Base-by-base conservation (phyloP, 2,888 invertebrate species). In the Lamproptera curius region DNA sequence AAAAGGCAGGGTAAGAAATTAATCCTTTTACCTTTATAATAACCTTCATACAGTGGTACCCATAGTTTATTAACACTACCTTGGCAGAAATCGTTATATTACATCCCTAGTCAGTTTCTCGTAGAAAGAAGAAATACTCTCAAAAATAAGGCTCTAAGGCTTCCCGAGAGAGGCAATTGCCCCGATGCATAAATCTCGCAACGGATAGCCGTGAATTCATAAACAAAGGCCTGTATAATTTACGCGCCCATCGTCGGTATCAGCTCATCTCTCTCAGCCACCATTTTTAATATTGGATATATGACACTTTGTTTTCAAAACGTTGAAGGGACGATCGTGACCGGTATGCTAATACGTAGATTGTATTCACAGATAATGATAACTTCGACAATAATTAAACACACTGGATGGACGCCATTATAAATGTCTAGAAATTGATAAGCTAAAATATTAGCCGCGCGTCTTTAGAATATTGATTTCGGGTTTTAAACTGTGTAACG, bases 101-200 rank as follows among this genome's bases (percentile, higher is more conserved):
- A n/a, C n/a, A n/a, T n/a, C n/a, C n/a, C n/a, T n/a, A n/a, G n/a
- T n/a, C n/a, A n/a, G n/a, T n/a, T n/a, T n/a, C n/a, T n/a, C n/a
- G n/a, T n/a, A n/a, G n/a, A n/a, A n/a, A n/a, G n/a, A n/a, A n/a
- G n/a, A n/a, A n/a, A n/a, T n/a, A n/a, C n/a, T n/a, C n/a, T n/a
- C n/a, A n/a, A n/a, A n/a, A n/a, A n/a, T n/a, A n/a, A n/a, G n/a
- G n/a, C n/a, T n/a, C n/a, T 64, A 60, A 69, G 58, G 65, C 60
- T 57, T 59, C 65, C 63, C 58, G 37, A 64, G 58, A 40, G 48
- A 48, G 31, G 42, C 53, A 40, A 54, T 55, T 62, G 62, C 67
- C 62, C 59, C 72, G 75, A 74, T 71, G 62, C 70, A 72, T 75
- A 63, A 73, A 72, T 70, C 60, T 61, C 54, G 38, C 47, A 53